These are phyloP conservation scores for Romanomermis culicivorax DNA, from an alignment of 2,888 invertebrate genomes.

Conservation along the genomic window DNA sequence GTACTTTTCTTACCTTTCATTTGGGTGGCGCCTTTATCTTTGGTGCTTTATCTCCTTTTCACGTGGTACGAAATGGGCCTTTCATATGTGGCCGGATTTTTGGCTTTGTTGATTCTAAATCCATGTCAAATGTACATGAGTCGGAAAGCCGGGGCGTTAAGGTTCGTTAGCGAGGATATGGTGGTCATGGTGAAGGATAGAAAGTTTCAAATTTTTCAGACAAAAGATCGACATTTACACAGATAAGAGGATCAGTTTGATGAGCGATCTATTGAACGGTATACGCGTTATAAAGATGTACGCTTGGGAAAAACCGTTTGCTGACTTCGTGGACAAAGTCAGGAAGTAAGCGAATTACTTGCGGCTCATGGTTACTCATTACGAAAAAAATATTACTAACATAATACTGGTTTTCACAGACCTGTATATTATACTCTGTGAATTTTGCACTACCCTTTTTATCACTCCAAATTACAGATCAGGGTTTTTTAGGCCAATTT, in stretches of 20 bases:
- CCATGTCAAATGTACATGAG: constrained; percentile 52
- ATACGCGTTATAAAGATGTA: constrained; percentile 94
- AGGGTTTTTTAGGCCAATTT: too few species aligned
- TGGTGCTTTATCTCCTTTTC: constrained; percentile 53
- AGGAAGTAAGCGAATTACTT: constrained; percentile 42
- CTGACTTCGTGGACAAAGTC: constrained; percentile 52
- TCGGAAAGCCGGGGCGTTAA: constrained; percentile 26
- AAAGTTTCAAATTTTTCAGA: constrained; percentile 35
- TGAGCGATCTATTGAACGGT: constrained; percentile 80
- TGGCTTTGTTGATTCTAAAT: constrained; percentile 51
- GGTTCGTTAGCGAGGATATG: constrained; percentile 11
- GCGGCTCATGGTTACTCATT: too few species aligned
- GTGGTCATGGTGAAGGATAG: not conserved
- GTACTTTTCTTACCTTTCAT: constrained; percentile 68
- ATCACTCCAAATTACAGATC: too few species aligned
- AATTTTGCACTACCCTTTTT: too few species aligned
- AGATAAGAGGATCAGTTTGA: constrained; percentile 67
- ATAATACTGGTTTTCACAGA: too few species aligned
- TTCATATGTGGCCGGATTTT: constrained; percentile 52
- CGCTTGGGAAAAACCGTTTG: constrained; percentile 76
- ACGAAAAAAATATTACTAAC: too few species aligned
- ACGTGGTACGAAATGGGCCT: constrained; percentile 40
- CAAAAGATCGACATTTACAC: constrained; percentile 59
- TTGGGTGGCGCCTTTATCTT: constrained; percentile 70
- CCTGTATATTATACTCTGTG: too few species aligned